Conservation (phyloP, 2,797 vertebrate genomes). For the Sitta carolinensis region DNA sequence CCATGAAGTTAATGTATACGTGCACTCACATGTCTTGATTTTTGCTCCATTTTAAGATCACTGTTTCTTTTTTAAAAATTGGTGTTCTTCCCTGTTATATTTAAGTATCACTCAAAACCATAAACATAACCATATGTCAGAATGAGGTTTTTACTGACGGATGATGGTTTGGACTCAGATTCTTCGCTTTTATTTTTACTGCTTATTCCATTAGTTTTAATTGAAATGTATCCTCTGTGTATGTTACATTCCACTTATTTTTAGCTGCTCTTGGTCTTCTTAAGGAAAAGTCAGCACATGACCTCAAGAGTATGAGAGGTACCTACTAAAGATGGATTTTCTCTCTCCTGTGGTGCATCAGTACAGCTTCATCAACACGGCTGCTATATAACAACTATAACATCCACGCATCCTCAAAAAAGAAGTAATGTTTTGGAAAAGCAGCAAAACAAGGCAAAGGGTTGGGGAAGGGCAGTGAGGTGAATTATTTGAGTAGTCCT, state of each 20-base stretch:
- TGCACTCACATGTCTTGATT: neutral
- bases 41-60: conserved; percentile 33
- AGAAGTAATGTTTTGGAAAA: neutral
- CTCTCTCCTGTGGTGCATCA: neutral
- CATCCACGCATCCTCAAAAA: neutral
- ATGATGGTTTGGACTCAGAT: neutral
- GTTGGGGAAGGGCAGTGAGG: neutral
- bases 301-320: neutral
- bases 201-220: conserved; percentile 7
- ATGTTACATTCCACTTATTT: conserved; percentile 11
- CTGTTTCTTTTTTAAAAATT: neutral
- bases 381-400: neutral
- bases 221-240: neutral
- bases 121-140: conserved; percentile 80
- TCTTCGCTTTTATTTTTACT: conserved; percentile 52
- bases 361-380: neutral
- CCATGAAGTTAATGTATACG: neutral
- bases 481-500: neutral
- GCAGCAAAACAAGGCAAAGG: neutral
- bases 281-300: neutral
- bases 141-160: conserved; percentile 60
- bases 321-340: neutral
- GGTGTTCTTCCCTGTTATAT: conserved; percentile 67
- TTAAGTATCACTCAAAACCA: conserved; percentile 73
- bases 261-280: conserved; percentile 5